Conservation (phyloP, 2,888 invertebrate species). For the Tigriopus californicus region DNA sequence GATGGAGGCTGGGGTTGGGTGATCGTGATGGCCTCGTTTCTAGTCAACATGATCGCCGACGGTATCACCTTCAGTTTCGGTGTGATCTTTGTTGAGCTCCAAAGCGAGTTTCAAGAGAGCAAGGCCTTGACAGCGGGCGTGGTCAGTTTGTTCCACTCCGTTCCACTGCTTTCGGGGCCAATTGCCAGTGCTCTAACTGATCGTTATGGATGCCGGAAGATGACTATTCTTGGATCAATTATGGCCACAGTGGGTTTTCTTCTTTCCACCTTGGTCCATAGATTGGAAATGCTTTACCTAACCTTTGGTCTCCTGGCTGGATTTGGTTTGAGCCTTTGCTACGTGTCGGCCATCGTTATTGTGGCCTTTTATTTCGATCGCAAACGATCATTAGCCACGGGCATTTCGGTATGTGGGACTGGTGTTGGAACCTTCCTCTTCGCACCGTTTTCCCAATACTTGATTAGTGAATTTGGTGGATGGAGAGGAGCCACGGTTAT, state of each 20-base stretch:
- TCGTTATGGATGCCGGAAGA: conserved; percentile 57
- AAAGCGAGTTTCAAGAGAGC: conserved; percentile 61
- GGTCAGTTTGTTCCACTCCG: conserved; percentile 72
- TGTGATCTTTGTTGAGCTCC: conserved; percentile 64
- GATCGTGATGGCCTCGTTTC: conserved; percentile 66
- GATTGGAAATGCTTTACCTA: conserved; percentile 54
- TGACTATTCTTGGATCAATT: conserved; percentile 56
- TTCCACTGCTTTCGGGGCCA: conserved; percentile 68
- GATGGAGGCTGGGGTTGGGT: conserved; percentile 91
- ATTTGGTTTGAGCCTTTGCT: conserved; percentile 63
- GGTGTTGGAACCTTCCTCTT: conserved; percentile 74
- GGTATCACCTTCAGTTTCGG: conserved; percentile 84
- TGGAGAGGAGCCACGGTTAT: conserved; percentile 69
- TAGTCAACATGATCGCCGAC: conserved; percentile 75
- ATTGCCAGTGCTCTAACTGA: conserved; percentile 65
- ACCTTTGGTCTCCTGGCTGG: conserved; percentile 47
- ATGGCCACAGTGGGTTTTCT: conserved; percentile 56
- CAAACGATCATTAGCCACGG: conserved; percentile 62
- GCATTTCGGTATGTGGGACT: conserved; percentile 65
- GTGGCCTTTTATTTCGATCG: conserved; percentile 78
- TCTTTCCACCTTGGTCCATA: conserved; percentile 47
- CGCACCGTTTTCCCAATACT: conserved; percentile 52
- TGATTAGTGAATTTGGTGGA: conserved; percentile 47
- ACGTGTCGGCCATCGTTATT: conserved; percentile 70
- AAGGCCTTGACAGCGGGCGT: conserved; percentile 77